phyloP scores from a whole-genome alignment of 1,140 invertebrate genomes.

The Apis cerana region DNA sequence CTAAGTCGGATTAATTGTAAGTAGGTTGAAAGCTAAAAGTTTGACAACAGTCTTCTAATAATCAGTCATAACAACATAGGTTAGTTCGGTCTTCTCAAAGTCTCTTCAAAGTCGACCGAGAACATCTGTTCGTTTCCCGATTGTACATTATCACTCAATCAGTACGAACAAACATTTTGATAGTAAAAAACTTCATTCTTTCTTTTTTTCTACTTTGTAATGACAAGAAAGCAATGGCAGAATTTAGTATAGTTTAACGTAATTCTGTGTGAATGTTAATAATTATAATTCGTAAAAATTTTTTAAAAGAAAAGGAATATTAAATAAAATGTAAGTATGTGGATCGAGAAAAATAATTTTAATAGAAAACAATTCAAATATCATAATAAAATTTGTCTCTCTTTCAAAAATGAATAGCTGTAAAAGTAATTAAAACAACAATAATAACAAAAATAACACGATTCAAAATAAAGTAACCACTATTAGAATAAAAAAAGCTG shows the following conservation, averaged over 20 bases:
- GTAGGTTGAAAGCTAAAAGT: conserved; percentile 61
- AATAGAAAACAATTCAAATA: background rate
- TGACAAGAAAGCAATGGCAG: no score
- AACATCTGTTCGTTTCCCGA: conserved; percentile 42
- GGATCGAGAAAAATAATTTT: background rate
- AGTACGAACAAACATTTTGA: conserved; percentile 50
- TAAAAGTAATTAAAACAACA: background rate
- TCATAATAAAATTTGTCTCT: background rate
- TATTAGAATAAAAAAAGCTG: no score
- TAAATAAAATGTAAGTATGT: background rate
- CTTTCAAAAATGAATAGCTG: background rate
- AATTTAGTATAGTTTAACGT: no score
- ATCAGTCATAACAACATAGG: conserved; percentile 48
- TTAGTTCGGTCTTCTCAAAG: background rate
- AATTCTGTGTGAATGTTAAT: background rate
- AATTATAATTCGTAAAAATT: background rate
- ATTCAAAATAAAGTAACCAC: background rate
- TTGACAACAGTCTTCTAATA: conserved; percentile 28
- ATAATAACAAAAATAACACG: background rate
- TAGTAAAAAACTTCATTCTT: conserved; percentile 15
- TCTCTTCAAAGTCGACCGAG: conserved; percentile 40
- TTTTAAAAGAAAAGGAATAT: background rate
- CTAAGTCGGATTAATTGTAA: conserved; percentile 44
- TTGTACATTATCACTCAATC: conserved; percentile 54
- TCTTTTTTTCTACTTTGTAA: background rate